Base-by-base conservation (phyloP, 2,113 vertebrate species). In the Erythrolamprus reginae region DNA sequence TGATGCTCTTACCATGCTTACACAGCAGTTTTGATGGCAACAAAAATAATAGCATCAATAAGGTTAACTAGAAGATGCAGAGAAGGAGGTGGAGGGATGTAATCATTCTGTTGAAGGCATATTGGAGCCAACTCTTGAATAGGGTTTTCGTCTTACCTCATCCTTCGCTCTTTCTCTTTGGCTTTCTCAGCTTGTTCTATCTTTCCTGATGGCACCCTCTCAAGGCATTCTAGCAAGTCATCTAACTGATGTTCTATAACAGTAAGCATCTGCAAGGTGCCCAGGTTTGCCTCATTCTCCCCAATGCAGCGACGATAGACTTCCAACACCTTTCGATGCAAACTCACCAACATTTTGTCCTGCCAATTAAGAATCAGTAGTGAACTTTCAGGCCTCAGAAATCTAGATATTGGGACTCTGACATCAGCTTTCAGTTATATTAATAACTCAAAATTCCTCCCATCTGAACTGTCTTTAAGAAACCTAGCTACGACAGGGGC, bases 261-360 rank as follows among this genome's bases (percentile, higher is more conserved):
- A 13, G 93, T 96, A 38, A 99, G 92, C 97, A 99, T 99, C 95
- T 98, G 97, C 89, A 98, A 26, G 0, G 98, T 97, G 93, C 95
- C 96, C 91, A 98, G 95, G 94, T 96, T 98, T 89, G 97, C 90
- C 38, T 97, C 96, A 0, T 94, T 96, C 90, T 97, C 95, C 1
- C 98, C 97, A 5, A 98, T 96, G 10, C 98, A 99, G 4, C 94
- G 93, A 23, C n/a, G 88, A 87, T 99, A 98, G 53, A 99, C 98
- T 19, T 98, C 98, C 19, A 92, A 88, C 93, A 99, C 98, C 92
- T 99, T 99, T 50, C 89, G 91, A 28, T 96, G 92, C 85, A 99
- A 96, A 52, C 94, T 93, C 0, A 97, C 93, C 88, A 99, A 93
- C 94, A 97, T 95, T 28, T 93, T 93, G 51, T 99, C 98, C 99